These are phyloP conservation scores for Agonopterix arenella DNA, from an alignment of 2,888 invertebrate species.

Conservation along the genomic window DNA sequence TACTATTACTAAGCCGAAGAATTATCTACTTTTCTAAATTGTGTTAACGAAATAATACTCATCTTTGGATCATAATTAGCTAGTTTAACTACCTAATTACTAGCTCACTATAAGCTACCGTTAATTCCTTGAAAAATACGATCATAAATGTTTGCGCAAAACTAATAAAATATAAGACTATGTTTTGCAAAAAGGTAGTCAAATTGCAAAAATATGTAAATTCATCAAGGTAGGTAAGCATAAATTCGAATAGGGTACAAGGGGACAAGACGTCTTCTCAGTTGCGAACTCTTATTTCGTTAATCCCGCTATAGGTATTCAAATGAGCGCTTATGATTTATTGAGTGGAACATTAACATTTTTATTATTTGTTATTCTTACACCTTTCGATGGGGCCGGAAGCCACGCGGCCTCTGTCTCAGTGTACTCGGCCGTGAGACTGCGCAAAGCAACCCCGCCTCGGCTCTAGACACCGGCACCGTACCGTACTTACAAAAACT, in stretches of 20 bases:
- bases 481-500: conserved; percentile 43
- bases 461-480: conserved; percentile 13
- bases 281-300: conserved; percentile 61
- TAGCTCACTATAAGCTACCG: background rate
- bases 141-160: background rate
- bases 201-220: conserved; percentile 49
- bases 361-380: conserved; percentile 79
- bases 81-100: background rate
- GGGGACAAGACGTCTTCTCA: conserved; percentile 24
- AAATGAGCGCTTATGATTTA: conserved; percentile 77
- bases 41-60: no score
- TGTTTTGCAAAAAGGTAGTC: conserved; percentile 19
- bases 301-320: conserved; percentile 72
- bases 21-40: no score
- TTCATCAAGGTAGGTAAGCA: conserved; percentile 28
- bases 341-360: conserved; percentile 78
- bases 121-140: background rate
- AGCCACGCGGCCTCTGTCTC: conserved; percentile 74
- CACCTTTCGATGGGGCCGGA: conserved; percentile 66
- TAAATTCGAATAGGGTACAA: conserved; percentile 33
- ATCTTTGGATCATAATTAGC: no score
- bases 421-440: conserved; percentile 72
- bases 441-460: conserved; percentile 47
- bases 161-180: conserved; percentile 2
- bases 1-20: no score